Evolutionary conservation across 2,888 invertebrate species (phyloP).

Genomic region (Netelia melanura): DNA sequence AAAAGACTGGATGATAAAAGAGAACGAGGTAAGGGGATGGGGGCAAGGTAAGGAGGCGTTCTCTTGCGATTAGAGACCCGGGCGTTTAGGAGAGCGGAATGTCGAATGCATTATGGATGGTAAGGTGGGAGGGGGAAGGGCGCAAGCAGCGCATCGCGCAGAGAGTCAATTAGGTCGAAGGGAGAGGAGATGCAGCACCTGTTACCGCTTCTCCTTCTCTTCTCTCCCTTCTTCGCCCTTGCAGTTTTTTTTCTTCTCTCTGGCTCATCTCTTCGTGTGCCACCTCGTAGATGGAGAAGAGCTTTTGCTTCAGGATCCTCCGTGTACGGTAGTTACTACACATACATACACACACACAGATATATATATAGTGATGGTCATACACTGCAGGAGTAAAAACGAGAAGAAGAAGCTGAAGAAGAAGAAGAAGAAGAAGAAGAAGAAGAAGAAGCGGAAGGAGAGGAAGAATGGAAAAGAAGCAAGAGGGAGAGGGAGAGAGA

Average conservation of each 20-base stretch:
- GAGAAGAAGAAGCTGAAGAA: constrained; percentile 43
- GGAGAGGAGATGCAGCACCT: constrained; percentile 66
- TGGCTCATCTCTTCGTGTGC: constrained; percentile 48
- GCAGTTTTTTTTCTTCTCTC: constrained; percentile 66
- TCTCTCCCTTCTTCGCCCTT: constrained; percentile 34
- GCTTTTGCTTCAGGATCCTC: constrained; percentile 33
- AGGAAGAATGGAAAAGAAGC: constrained; percentile 32
- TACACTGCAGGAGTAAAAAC: constrained; percentile 47
- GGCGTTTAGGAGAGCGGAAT: constrained; percentile 71
- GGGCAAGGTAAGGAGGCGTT: constrained; percentile 20
- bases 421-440: constrained; percentile 16
- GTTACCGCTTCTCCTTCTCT: constrained; percentile 66
- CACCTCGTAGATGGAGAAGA: constrained; percentile 16
- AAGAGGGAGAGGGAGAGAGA: neutral
- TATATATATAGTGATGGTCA: constrained; percentile 20
- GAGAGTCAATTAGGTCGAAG: constrained; percentile 74
- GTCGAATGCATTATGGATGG: constrained; percentile 76
- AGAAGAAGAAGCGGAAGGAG: constrained; percentile 50
- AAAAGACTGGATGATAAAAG: neutral
- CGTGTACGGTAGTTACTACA: neutral
- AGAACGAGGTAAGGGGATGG: neutral
- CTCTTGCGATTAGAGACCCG: constrained; percentile 69
- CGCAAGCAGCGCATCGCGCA: constrained; percentile 63
- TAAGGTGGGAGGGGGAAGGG: constrained; percentile 19
- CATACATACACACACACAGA: neutral